These are phyloP conservation scores for Drosophila tsacasi DNA, from an alignment of 1,140 invertebrate species.

Conservation along the genomic window DNA sequence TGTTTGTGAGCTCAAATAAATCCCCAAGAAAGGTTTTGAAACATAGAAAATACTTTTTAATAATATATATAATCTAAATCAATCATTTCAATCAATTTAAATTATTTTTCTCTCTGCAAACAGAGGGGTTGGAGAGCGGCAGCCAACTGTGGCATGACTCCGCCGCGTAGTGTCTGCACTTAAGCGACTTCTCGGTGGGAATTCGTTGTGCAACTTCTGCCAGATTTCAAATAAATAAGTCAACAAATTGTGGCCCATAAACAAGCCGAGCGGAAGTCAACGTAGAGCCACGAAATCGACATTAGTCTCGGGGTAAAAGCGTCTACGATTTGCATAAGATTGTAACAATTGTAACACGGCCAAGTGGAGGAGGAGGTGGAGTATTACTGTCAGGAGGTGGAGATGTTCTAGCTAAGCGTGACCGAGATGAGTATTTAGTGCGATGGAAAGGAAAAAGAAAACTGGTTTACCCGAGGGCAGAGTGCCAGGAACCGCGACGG, in stretches of 20 bases:
- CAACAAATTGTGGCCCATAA: slow-evolving; percentile 55
- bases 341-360: slow-evolving; percentile 18
- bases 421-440: slow-evolving; percentile 52
- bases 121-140: slow-evolving; percentile 21
- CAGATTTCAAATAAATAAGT: slow-evolving; percentile 67
- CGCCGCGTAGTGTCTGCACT: slow-evolving; percentile 61
- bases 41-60: background rate
- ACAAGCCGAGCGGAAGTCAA: slow-evolving; percentile 50
- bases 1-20: background rate
- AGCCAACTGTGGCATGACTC: slow-evolving; percentile 54
- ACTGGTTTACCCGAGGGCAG: slow-evolving; percentile 63
- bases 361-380: slow-evolving; percentile 12
- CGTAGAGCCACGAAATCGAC: slow-evolving; percentile 35
- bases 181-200: slow-evolving; percentile 68
- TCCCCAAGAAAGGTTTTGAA: no score
- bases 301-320: slow-evolving; percentile 24
- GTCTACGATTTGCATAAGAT: slow-evolving; percentile 71
- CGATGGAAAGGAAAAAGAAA: slow-evolving; percentile 33
- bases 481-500: slow-evolving; percentile 55
- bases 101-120: slow-evolving; percentile 1
- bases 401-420: slow-evolving; percentile 74
- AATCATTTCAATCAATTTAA: background rate
- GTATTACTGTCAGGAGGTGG: slow-evolving; percentile 5
- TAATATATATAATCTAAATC: background rate
- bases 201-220: slow-evolving; percentile 56